phyloP scores from a whole-genome alignment of 2,888 invertebrate genomes.

The Drosophila melanosoma region DNA sequence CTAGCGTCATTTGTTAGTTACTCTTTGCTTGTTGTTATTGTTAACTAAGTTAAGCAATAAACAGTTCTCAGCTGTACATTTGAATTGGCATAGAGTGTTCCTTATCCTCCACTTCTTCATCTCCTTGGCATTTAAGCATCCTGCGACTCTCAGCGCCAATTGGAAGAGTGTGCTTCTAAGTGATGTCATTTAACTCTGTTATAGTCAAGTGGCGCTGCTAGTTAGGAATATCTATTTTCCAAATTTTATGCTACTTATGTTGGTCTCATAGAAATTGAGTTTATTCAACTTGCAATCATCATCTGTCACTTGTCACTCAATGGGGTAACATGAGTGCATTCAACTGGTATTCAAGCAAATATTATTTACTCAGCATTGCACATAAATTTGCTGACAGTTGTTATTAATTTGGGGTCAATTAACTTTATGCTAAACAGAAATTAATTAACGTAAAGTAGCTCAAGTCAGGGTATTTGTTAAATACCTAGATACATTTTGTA shows the following conservation, averaged over 20 bases:
- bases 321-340: conserved; percentile 44
- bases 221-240: conserved; percentile 14
- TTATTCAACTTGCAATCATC: conserved; percentile 47
- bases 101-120: background rate
- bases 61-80: conserved; percentile 30
- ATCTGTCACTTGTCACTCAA: conserved; percentile 25
- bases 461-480: background rate
- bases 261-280: conserved; percentile 27
- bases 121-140: background rate
- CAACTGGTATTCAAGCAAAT: conserved; percentile 22
- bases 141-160: background rate
- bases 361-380: conserved; percentile 21
- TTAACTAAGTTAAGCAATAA: conserved; percentile 69
- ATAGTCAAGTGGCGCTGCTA: background rate
- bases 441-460: background rate
- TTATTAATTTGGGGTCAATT: conserved; percentile 52
- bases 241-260: background rate
- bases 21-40: conserved; percentile 43
- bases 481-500: background rate
- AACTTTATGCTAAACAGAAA: conserved; percentile 30
- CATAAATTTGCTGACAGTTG: conserved; percentile 41
- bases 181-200: conserved; percentile 21
- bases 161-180: background rate
- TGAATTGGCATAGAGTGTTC: background rate
- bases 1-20: conserved; percentile 48